Conservation (phyloP, 2,797 vertebrate genomes). For the Sebastes steindachneri region DNA sequence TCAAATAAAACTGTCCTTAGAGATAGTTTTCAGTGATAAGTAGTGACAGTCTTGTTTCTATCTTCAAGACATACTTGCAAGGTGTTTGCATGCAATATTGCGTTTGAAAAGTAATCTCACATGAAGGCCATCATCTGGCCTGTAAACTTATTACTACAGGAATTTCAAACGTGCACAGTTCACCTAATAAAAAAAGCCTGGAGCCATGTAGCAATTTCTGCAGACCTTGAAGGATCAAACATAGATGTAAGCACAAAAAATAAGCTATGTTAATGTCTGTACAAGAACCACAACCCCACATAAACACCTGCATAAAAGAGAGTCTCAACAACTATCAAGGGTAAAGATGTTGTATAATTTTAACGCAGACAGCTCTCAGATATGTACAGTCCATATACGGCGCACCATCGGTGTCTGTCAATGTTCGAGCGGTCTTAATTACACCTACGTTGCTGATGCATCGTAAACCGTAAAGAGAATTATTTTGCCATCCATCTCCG, state of each 20-base stretch:
- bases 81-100: slow-evolving; percentile 8
- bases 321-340: neutral
- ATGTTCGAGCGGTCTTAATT: slow-evolving; percentile 50
- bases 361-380: neutral
- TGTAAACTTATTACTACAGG: slow-evolving; percentile 38
- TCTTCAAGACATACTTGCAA: neutral
- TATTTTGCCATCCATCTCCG: slow-evolving; percentile 69
- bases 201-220: neutral
- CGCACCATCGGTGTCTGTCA: slow-evolving; percentile 44
- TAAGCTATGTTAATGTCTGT: neutral
- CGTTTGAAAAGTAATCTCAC: slow-evolving; percentile 32
- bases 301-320: neutral
- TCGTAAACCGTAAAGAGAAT: slow-evolving; percentile 62
- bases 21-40: slow-evolving; percentile 7
- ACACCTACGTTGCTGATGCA: slow-evolving; percentile 38
- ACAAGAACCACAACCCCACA: neutral
- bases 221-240: slow-evolving; percentile 28
- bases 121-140: slow-evolving; percentile 45
- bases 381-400: neutral
- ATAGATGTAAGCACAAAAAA: slow-evolving; percentile 15
- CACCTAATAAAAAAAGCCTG: slow-evolving; percentile 20
- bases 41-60: neutral
- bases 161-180: slow-evolving; percentile 22
- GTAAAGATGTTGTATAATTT: neutral
- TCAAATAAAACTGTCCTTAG: slow-evolving; percentile 11